Base-by-base conservation (phyloP, 2,888 invertebrate species). In the Noctua janthe region DNA sequence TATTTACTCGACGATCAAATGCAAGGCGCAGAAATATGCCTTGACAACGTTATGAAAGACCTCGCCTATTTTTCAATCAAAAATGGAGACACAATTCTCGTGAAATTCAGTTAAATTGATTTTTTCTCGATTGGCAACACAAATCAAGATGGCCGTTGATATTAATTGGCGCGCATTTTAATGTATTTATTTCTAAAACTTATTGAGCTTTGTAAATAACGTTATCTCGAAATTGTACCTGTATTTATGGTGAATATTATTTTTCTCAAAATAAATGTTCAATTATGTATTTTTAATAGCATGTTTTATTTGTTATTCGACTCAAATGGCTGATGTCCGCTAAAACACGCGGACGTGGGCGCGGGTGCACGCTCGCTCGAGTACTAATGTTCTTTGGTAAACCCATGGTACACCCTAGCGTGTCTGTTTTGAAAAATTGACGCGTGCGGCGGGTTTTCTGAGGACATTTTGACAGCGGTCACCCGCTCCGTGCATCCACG, bases 1-100 rank as follows among this genome's bases (percentile, higher is more conserved):
- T 95, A 95, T 81, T 96, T 98, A 82, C 90, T 97, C 3, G 97
- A 98, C 89, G 97, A 97, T 20, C 95, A 97, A 87, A 96, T 97
- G 94, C 94, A 97, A 10, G 97, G 98, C 35, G 97, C 98, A 17
- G 98, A 98, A 92, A 98, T 99, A 89, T 96, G 97, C 79, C 94
- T 99, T 87, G 98, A 99, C 87, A 99, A 99, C 93, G 98, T 98
- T 81, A 98, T 98, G 91, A 98, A 99, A 94, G 98, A 98, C 91
- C 95, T 99, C 67, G 98, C 98, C 73, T 99, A 98, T 94, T 99
- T 98, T 95, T 99, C 99, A 0, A 97, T 99, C 66, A 98, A 98
- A 95, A 98, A 98, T 91, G 98, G 98, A 82, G 99, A 99, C 95
- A 98, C 97, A 81, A 98, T 99, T 88, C 95, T 98, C 83, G 98